Conservation (phyloP, 2,797 vertebrate species). For the Micrastur ruficollis region DNA sequence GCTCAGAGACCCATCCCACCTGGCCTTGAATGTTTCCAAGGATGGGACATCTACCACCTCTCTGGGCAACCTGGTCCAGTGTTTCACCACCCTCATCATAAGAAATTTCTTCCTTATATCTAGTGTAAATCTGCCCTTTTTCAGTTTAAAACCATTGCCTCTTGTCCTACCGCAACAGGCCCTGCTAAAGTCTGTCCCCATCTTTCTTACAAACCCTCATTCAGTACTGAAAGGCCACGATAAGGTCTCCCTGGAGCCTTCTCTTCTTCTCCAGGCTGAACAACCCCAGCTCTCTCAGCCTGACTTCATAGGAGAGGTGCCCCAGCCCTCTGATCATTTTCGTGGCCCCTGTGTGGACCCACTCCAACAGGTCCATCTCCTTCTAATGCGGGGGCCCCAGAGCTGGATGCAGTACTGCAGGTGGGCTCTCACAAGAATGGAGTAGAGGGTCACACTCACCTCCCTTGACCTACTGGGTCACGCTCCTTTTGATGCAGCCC, state of each 20-base stretch:
- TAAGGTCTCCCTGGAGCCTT: not conserved
- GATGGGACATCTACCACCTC: accelerated
- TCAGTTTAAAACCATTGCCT: not conserved
- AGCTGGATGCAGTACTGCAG: not conserved
- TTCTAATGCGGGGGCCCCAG: too few relatives aligned
- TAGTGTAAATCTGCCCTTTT: not conserved
- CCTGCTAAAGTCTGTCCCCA: not conserved
- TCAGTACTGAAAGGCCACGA: too few relatives aligned
- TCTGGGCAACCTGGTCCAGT: not conserved
- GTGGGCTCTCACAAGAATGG: not conserved
- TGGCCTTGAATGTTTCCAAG: not conserved
- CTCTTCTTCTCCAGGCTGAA: not conserved
- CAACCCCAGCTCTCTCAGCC: not conserved
- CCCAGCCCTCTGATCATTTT: not conserved
- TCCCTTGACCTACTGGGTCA: too few relatives aligned
- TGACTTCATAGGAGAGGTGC: not conserved
- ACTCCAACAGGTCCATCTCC: not conserved
- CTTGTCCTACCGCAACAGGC: not conserved
- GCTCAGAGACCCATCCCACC: too few relatives aligned
- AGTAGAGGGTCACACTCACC: not conserved
- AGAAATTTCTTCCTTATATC: not conserved
- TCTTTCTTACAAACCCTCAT: not conserved
- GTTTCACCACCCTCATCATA: accelerated
- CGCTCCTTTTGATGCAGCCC: too few relatives aligned
- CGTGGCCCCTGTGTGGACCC: not conserved